Conservation (phyloP, 2,113 vertebrate species). For the Myanophis thanlyinensis region DNA sequence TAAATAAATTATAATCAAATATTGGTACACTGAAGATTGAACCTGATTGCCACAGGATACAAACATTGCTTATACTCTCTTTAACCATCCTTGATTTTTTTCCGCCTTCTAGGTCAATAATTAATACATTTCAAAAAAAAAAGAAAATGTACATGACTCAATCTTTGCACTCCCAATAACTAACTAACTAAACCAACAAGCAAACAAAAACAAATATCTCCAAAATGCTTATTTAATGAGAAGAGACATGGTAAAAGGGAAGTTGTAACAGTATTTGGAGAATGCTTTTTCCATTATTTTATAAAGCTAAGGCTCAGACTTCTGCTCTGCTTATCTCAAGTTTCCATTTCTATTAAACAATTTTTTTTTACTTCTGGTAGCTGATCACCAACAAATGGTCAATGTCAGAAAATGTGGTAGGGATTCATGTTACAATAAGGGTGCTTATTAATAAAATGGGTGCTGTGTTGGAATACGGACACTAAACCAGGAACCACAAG, state of each 20-base stretch:
- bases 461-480: background rate
- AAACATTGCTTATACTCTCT: constrained; percentile 60
- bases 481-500: no score
- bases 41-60: constrained; percentile 54
- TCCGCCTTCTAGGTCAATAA: constrained; percentile 59
- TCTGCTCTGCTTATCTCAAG: constrained; percentile 32
- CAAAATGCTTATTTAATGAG: constrained; percentile 42
- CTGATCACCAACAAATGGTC: background rate
- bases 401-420: no score
- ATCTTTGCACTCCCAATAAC: constrained; percentile 40
- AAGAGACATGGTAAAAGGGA: constrained; percentile 49
- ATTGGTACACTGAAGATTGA: constrained; percentile 59
- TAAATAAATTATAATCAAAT: constrained; percentile 56
- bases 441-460: background rate
- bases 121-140: constrained; percentile 58
- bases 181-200: background rate
- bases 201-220: background rate
- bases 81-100: constrained; percentile 52
- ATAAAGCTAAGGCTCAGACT: background rate
- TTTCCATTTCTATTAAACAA: constrained; percentile 41
- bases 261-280: constrained; percentile 35
- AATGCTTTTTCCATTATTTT: background rate
- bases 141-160: constrained; percentile 60
- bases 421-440: no score
- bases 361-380: background rate